A percentile compares a stretch with the other conserved stretches of the same genome.
Evolutionary conservation across 1,140 invertebrate species (phyloP).

Genomic region (Aphidius ervi): DNA sequence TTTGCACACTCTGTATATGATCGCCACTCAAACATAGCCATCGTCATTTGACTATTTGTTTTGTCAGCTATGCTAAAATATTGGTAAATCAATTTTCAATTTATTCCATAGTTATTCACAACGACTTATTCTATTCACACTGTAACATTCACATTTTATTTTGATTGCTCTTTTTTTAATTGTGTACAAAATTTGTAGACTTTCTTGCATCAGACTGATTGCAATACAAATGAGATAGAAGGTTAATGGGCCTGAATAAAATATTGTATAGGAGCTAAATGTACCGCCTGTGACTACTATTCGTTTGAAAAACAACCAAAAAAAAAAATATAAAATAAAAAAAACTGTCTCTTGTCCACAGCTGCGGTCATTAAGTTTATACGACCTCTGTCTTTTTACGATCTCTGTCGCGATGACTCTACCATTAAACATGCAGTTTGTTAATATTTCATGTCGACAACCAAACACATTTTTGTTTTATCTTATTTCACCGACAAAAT

Average conservation of each 20-base stretch:
- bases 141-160: too few relatives aligned
- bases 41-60: background rate
- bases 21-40: background rate
- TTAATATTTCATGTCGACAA: conserved; percentile 13
- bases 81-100: conserved; percentile 12
- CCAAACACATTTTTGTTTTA: conserved; percentile 15
- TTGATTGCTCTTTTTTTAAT: too few relatives aligned
- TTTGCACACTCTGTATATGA: background rate
- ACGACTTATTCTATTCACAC: too few relatives aligned
- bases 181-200: too few relatives aligned
- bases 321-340: too few relatives aligned
- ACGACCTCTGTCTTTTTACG: conserved; percentile 20
- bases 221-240: too few relatives aligned
- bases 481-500: conserved; percentile 12
- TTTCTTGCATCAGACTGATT: too few relatives aligned
- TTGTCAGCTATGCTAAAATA: background rate
- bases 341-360: conserved; percentile 18
- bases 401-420: conserved; percentile 23
- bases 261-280: background rate
- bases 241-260: too few relatives aligned
- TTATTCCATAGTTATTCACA: background rate
- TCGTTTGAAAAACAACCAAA: conserved; percentile 7
- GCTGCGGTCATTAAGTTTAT: conserved; percentile 22
- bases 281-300: conserved; percentile 11
- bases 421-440: conserved; percentile 25